Percentiles rank a stretch among this genome's conserved stretches.
phyloP scores from a whole-genome alignment of 2,797 vertebrate species.

The Myotis pilosus region DNA sequence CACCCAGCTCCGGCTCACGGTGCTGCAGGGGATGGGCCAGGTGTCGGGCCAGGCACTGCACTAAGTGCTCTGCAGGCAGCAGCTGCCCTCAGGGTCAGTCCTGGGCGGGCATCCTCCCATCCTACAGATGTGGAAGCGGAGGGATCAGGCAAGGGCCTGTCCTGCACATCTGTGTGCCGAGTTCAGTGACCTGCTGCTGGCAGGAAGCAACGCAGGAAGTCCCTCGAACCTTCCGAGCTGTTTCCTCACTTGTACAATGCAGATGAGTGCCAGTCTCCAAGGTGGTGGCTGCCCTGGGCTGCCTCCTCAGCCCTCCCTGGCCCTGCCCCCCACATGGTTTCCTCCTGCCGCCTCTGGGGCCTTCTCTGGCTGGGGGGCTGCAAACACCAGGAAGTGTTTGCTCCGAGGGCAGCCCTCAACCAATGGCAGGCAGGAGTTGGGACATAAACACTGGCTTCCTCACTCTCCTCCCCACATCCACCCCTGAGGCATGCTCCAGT shows the following conservation, averaged over 20 bases:
- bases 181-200: neutral
- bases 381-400: neutral
- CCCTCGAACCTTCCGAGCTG: neutral
- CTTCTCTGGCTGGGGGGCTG: neutral
- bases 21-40: accelerated
- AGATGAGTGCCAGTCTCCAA: neutral
- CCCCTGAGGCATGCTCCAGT: neutral
- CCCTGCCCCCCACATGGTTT: neutral
- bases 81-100: neutral
- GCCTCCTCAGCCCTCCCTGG: neutral
- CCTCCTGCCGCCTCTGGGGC: neutral
- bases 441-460: neutral
- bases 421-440: neutral
- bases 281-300: neutral
- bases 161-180: neutral
- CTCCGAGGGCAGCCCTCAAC: neutral
- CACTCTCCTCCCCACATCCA: neutral
- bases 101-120: neutral
- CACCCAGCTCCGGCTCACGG: neutral
- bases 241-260: neutral
- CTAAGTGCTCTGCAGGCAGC: neutral
- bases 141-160: neutral
- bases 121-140: neutral
- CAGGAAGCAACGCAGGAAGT: neutral
- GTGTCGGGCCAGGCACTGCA: accelerated